Evolutionary conservation across 2,888 invertebrate species (phyloP).

Genomic region (Leptogaster cylindrica): DNA sequence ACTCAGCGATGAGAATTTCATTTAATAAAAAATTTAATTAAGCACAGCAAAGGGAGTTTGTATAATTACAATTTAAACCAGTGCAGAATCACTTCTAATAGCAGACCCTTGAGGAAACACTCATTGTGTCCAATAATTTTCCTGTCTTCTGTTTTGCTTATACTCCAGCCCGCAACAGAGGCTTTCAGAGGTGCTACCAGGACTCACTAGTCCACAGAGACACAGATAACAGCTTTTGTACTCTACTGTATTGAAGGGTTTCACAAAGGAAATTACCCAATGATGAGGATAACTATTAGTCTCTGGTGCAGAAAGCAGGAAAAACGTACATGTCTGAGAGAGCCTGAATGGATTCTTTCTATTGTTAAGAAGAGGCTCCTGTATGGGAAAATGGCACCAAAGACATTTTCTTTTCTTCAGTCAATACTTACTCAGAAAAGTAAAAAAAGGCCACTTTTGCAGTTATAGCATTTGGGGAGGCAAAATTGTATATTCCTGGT

Average conservation of each 20-base stretch:
- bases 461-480: no score
- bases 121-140: constrained; percentile 21
- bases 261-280: constrained; percentile 21
- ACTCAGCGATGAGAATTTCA: no score
- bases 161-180: not conserved
- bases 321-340: not conserved
- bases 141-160: not conserved
- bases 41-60: not conserved
- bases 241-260: constrained; percentile 5
- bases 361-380: not conserved
- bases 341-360: not conserved
- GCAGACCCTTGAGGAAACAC: not conserved
- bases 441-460: no score
- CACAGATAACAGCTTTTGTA: not conserved
- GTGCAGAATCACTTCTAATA: not conserved
- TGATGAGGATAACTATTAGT: constrained; percentile 19
- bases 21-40: constrained; percentile 20
- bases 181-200: not conserved
- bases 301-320: not conserved
- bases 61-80: constrained; percentile 6
- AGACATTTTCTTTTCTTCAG: not conserved
- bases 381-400: constrained; percentile 1
- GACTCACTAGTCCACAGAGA: not conserved
- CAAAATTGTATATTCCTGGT: no score
- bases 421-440: not conserved